These are phyloP conservation scores for Misgurnus anguillicaudatus DNA, from an alignment of 2,113 vertebrate genomes.

Conservation along the genomic window DNA sequence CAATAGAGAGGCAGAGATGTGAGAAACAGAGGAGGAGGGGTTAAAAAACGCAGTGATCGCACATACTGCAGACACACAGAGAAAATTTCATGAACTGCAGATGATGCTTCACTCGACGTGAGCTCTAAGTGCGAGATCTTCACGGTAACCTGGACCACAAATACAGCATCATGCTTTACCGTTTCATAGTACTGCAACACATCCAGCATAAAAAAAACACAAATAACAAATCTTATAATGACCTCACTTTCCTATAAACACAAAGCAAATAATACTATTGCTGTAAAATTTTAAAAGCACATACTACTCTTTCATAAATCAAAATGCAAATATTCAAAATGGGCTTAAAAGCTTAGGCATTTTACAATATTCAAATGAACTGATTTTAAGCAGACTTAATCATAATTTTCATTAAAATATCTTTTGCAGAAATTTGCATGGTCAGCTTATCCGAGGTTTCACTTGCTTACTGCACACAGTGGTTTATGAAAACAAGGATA, in stretches of 20 bases:
- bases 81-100: neutral
- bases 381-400: neutral
- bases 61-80: slow-evolving; percentile 16
- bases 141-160: slow-evolving; percentile 2
- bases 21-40: slow-evolving; percentile 20
- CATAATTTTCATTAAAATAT: slow-evolving; percentile 2
- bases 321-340: too few relatives aligned
- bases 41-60: neutral
- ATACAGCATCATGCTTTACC: neutral
- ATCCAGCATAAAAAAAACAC: neutral
- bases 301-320: too few relatives aligned
- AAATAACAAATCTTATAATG: neutral
- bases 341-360: neutral
- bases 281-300: too few relatives aligned
- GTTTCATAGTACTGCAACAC: neutral
- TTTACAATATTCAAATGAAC: neutral
- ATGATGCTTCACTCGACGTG: neutral
- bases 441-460: slow-evolving; percentile 13
- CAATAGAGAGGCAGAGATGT: slow-evolving; percentile 56
- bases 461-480: neutral
- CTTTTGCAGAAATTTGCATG: neutral
- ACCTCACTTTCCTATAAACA: neutral
- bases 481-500: slow-evolving; percentile 12
- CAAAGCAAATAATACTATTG: too few relatives aligned
- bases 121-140: neutral